Percentiles rank a stretch among this genome's conserved stretches.
Evolutionary conservation across 2,888 invertebrate species (phyloP).

Genomic region (Eupithecia insigniata): DNA sequence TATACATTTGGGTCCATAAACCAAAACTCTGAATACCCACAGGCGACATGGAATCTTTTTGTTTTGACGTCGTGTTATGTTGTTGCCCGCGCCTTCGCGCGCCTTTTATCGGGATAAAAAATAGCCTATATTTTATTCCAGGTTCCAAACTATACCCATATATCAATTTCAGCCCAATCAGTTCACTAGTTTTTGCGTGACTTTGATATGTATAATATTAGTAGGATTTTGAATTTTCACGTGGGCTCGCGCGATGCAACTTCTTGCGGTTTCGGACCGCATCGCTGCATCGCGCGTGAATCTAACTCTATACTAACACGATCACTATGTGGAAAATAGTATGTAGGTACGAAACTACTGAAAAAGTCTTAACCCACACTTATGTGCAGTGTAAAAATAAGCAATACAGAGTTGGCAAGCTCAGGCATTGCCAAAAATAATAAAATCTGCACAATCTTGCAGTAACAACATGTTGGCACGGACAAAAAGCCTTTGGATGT

Average conservation of each 20-base stretch:
- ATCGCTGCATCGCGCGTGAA: too few species aligned
- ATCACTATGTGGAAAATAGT: neutral
- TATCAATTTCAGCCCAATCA: too few species aligned
- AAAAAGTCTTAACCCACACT: neutral
- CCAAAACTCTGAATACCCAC: neutral
- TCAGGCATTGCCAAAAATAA: constrained; percentile 4
- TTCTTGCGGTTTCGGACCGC: too few species aligned
- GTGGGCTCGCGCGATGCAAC: too few species aligned
- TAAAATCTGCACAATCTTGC: constrained; percentile 10
- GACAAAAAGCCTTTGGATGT: constrained; percentile 6
- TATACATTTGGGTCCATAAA: constrained; percentile 4
- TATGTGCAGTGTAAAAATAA: neutral
- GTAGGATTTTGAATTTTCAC: too few species aligned
- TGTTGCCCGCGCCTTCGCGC: too few species aligned
- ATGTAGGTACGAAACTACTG: neutral
- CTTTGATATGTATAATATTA: too few species aligned
- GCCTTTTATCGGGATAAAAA: too few species aligned
- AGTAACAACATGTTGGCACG: constrained; percentile 9
- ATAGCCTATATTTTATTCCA: too few species aligned
- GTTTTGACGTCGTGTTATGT: neutral
- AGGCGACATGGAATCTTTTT: neutral
- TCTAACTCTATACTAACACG: too few species aligned
- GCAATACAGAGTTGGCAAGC: constrained; percentile 1
- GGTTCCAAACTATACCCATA: too few species aligned
- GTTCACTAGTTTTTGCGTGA: too few species aligned